Base-by-base conservation (phyloP, 2,113 vertebrate species). In the Mystacornis crossleyi region DNA sequence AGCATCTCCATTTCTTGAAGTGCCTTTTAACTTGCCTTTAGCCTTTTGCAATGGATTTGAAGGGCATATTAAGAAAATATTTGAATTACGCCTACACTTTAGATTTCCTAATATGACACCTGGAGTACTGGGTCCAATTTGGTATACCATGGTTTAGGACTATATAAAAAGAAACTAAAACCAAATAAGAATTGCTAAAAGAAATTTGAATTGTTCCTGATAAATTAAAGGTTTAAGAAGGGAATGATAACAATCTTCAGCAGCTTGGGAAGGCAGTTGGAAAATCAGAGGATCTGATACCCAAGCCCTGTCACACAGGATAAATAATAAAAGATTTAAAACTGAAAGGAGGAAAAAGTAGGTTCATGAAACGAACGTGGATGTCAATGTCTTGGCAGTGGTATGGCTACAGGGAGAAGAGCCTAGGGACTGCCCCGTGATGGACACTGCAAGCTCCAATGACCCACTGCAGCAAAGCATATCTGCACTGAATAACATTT, bases 361-460 rank as follows among this genome's bases (percentile, higher is more conserved):
- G 20, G 10, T 55, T 78, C 16, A 21, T 62, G 14, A 25, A 42
- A 29, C 0, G 2, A 38, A 40, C 0, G 0, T 36, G 33, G 29
- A 14, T 55, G 12, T 19, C 20, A 15, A 1, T 29, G 28, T 15
- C 14, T 34, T 23, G 36, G 24, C 36, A 77, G 43, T 4, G 18
- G 6, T 47, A 9, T 2, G 12, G 26, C 58, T 42, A 20, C 12
- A 24, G 33, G 4, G 29, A 69, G 29, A 80, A 40, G 33, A 57
- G 29, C 14, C 6, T 14, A 20, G 54, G 14, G 28, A 5, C 33
- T 50, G 14, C 12, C 24, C 33, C 0, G 0, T 40, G 42, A 28
- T 5, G 7, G 36, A 40, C 29, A 13, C 18, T 51, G 34, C 25
- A 42, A 31, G 34, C 20, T 57, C 18, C 33, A 14, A 6, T 23